phyloP scores from a whole-genome alignment of 2,888 invertebrate species.

The Crossocerus cetratus region DNA sequence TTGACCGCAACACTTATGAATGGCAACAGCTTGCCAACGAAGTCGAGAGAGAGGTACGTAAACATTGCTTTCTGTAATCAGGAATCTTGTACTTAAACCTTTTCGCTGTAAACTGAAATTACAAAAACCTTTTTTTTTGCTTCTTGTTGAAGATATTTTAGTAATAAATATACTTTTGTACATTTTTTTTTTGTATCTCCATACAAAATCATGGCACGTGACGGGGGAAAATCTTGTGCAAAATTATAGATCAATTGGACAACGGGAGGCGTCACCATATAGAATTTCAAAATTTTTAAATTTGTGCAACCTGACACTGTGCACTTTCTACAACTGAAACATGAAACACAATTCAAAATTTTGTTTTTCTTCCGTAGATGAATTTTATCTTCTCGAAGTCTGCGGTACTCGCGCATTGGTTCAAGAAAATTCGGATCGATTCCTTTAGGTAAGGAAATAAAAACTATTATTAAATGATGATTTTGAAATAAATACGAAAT shows the following conservation, averaged over 20 bases:
- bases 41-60: constrained; percentile 86
- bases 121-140: no score
- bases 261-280: no score
- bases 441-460: constrained; percentile 81
- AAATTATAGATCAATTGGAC: no score
- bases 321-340: no score
- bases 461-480: background rate
- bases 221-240: no score
- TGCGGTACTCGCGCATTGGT: constrained; percentile 87
- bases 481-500: background rate
- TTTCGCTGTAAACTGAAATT: no score
- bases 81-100: background rate
- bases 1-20: constrained; percentile 91
- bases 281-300: no score
- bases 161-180: no score
- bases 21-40: constrained; percentile 90
- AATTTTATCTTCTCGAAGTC: constrained; percentile 90
- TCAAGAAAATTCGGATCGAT: constrained; percentile 90
- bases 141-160: no score
- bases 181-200: no score
- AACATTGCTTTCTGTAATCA: background rate
- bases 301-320: no score
- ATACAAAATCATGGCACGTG: no score
- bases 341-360: background rate
- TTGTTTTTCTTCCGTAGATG: constrained; percentile 80